Conservation (phyloP, 2,113 vertebrate genomes). For the Heterochromis multidens region DNA sequence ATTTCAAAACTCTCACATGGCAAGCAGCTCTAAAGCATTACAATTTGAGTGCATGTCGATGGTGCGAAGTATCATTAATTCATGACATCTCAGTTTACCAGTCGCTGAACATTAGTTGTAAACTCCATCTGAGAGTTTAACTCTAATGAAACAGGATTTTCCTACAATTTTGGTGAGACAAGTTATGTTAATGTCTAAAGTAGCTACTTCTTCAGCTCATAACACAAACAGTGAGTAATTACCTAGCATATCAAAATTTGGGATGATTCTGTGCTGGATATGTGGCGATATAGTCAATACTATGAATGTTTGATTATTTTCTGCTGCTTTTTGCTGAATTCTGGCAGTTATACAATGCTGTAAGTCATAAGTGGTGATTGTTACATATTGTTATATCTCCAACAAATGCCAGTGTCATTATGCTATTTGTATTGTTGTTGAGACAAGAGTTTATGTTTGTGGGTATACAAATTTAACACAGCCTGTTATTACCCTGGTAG, state of each 20-base stretch:
- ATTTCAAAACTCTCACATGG: not conserved
- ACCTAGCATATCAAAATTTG: not conserved
- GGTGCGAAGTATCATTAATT: not conserved
- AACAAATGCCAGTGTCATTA: not conserved
- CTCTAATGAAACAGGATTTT: not conserved
- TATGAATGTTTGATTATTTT: not conserved
- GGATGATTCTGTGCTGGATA: not conserved
- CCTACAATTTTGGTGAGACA: not conserved
- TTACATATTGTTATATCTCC: not conserved
- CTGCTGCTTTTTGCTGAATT: not conserved
- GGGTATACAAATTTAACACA: not conserved
- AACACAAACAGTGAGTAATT: not conserved
- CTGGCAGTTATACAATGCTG: not conserved
- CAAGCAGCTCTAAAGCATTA: not conserved
- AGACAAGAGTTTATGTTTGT: not conserved
- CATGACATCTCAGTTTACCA: not conserved
- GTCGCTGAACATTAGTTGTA: not conserved
- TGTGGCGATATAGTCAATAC: not conserved
- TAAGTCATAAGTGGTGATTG: not conserved
- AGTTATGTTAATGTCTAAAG: not conserved
- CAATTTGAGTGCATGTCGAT: not conserved
- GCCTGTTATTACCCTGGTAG: not conserved
- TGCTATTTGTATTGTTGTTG: not conserved
- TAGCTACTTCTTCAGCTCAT: not conserved
- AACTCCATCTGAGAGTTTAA: not conserved